Conservation (phyloP, 2,797 vertebrate genomes). For the Dromococcyx pavoninus region DNA sequence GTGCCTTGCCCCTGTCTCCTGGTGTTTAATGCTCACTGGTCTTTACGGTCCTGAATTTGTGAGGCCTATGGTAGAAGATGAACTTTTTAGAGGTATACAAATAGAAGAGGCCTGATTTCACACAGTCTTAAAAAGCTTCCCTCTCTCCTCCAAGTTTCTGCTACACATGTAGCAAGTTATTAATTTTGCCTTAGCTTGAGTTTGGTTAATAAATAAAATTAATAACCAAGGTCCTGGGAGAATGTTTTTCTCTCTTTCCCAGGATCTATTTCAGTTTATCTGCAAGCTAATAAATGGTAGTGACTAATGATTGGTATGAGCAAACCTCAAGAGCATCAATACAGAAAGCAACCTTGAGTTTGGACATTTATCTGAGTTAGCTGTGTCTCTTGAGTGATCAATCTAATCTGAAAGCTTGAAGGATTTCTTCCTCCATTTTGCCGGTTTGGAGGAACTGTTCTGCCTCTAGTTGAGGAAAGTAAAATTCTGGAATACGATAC, state of each 20-base stretch:
- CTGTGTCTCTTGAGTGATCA: constrained; percentile 50
- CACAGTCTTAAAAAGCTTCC: not conserved
- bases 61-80: not conserved
- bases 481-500: not conserved
- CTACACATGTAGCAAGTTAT: constrained; percentile 11
- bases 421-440: constrained; percentile 43
- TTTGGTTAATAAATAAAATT: constrained; percentile 61
- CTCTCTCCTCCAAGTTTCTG: constrained; percentile 13
- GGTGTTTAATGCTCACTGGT: constrained; percentile 37
- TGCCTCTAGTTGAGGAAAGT: not conserved
- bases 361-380: not conserved
- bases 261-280: constrained; percentile 62
- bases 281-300: constrained; percentile 58
- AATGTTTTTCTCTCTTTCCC: constrained; percentile 57
- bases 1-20: not conserved
- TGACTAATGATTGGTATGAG: constrained; percentile 59
- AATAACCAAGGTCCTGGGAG: constrained; percentile 53
- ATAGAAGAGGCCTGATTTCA: not conserved
- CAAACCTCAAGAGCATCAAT: constrained; percentile 60
- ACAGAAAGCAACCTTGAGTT: constrained; percentile 24
- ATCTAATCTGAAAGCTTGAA: constrained; percentile 45
- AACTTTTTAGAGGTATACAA: not conserved
- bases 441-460: not conserved
- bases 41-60: not conserved
- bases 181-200: constrained; percentile 48